Evolutionary conservation across 2,797 vertebrate species (phyloP).

Genomic region (Pseudochirops corinnae): DNA sequence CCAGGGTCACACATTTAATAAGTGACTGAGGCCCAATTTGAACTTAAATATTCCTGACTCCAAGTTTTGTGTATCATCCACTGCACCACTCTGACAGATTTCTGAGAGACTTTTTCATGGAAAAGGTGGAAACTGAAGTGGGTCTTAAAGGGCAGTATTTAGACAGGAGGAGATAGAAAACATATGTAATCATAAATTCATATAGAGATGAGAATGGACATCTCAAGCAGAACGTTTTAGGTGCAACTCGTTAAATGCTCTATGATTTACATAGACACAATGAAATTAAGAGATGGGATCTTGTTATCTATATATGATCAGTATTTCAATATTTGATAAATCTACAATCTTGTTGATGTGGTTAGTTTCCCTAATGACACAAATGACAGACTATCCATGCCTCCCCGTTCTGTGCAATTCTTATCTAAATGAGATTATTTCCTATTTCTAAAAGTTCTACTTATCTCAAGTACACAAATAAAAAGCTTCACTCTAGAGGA

Average conservation of each 20-base stretch:
- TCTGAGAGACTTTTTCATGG: no score
- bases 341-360: background rate
- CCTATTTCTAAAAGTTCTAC: background rate
- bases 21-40: no score
- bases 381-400: background rate
- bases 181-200: no score
- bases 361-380: background rate
- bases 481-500: background rate
- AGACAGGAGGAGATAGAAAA: no score
- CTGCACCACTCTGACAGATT: no score
- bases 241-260: background rate
- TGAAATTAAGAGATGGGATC: background rate
- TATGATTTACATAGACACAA: background rate
- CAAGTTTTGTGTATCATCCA: no score
- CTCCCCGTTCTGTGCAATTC: background rate
- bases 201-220: no score
- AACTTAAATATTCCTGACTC: no score
- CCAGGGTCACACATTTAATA: no score
- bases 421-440: background rate
- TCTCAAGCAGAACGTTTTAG: background rate
- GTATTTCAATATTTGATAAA: background rate
- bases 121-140: no score
- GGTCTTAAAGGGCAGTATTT: no score
- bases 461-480: background rate
- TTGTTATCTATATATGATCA: background rate